These are phyloP conservation scores for Piaya cayana DNA, from an alignment of 2,113 vertebrate genomes.

Conservation along the genomic window DNA sequence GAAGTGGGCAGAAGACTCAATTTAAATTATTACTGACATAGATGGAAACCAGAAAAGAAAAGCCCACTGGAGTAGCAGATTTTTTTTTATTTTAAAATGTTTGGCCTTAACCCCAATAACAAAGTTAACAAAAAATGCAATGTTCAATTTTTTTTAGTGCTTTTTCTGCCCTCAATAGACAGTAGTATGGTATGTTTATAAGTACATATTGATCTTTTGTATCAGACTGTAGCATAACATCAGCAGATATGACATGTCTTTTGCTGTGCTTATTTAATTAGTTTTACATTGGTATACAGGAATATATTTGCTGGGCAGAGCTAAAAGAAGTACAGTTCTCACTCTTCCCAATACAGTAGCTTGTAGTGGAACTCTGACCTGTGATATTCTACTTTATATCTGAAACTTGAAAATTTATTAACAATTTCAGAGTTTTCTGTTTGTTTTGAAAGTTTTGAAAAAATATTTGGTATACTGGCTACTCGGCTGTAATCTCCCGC, in stretches of 20 bases:
- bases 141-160: background rate
- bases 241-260: background rate
- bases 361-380: background rate
- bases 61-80: background rate
- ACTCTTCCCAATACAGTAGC: background rate
- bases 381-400: background rate
- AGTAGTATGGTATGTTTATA: background rate
- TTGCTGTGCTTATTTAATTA: background rate
- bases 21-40: background rate
- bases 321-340: background rate
- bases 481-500: background rate
- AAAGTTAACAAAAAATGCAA: background rate
- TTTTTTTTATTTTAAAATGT: background rate
- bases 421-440: background rate
- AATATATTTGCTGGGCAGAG: background rate
- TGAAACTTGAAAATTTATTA: background rate
- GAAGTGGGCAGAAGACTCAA: background rate
- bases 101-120: background rate
- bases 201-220: rapidly evolving
- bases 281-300: background rate
- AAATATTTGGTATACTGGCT: background rate
- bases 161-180: background rate
- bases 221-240: background rate
- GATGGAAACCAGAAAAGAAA: background rate
- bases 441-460: background rate